Conservation (phyloP, 2,797 vertebrate genomes). For the Crenuchus spilurus region DNA sequence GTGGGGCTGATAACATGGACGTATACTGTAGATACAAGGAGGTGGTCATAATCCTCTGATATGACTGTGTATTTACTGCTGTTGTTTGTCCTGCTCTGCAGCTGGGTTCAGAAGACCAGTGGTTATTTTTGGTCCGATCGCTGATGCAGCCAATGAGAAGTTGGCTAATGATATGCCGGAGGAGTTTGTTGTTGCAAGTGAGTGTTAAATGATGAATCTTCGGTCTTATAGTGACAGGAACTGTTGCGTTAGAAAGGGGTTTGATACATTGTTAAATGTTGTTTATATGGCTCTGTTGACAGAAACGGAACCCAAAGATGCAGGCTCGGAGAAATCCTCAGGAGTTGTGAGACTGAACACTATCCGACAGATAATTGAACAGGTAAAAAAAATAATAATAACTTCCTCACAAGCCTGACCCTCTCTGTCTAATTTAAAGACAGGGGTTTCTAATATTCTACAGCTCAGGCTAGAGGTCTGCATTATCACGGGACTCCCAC, state of each 20-base stretch:
- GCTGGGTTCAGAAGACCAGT: constrained; percentile 96
- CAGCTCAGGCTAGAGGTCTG: too few relatives aligned
- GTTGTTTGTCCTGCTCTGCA: constrained; percentile 58
- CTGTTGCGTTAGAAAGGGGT: not conserved
- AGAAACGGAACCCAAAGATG: constrained; percentile 96
- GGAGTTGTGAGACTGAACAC: constrained; percentile 96
- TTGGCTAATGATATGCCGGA: constrained; percentile 84
- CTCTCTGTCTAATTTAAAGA: too few relatives aligned
- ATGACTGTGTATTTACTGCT: not conserved
- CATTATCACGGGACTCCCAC: too few relatives aligned
- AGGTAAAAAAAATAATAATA: constrained; percentile 73
- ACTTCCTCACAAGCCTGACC: too few relatives aligned
- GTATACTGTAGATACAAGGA: too few relatives aligned
- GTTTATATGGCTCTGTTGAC: constrained; percentile 44
- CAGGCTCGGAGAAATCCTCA: constrained; percentile 89
- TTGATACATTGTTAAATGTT: not conserved
- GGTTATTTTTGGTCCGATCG: constrained; percentile 94
- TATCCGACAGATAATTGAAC: constrained; percentile 94
- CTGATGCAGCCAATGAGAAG: constrained; percentile 91
- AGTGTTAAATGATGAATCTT: constrained; percentile 61
- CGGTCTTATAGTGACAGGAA: not conserved
- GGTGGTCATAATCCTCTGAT: too few relatives aligned
- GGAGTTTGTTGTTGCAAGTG: constrained; percentile 91
- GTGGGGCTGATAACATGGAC: too few relatives aligned
- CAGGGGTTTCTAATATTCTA: too few relatives aligned